Evolutionary conservation across 2,888 invertebrate genomes (phyloP), one percentile per base, ranked within the genome.

Genomic region (Cryptocephalus primarius): DNA sequence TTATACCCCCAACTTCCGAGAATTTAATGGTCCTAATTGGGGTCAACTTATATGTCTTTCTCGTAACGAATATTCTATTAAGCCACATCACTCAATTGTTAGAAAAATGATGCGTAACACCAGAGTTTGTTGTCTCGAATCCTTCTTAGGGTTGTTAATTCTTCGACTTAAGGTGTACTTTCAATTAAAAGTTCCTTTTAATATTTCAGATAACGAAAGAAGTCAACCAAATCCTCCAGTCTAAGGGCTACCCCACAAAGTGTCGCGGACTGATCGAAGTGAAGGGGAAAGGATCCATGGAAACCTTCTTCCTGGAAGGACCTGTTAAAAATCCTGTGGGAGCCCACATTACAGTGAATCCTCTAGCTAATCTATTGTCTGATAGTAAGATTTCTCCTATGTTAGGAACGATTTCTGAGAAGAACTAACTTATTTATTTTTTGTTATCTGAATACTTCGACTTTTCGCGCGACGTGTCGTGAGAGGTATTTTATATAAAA

Each of bases 221-320:
- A 70, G 83, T 90, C 50, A 84, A 83, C 65, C 85, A 88, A 60
- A 85, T 94, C 57, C 73, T 94, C 40, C 71, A 78, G 55, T 69
- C 75, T 11, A 83, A 84, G 48, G 90, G 91, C 38, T 94, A 87
- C 71, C 79, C 81, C 36, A 74, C 93, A 39, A 82, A 81, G 32
- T 91, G 91, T 68, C 80, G 95, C 4, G 95, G 94, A 12, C 80
- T 80, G 50, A 84, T 95, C 44, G 83, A 88, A 61, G 93, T 95
- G 10, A 95, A 94, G 70, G 94, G 94, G 46, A 94, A 94, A 69
- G 94, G 93, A 13, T 85, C 88, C 55, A 94, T 94, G 93, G 79
- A 89, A 52, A 94, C 93, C 0, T 93, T 85, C 71, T 90, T 91
- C 68, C 74, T 90, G 44, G 69, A 71, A 34, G 70, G 69, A 33